A percentile compares a stretch with the other conserved stretches of the same genome.
Evolutionary conservation across 2,113 vertebrate species (phyloP).

Genomic region (Zeus faber): DNA sequence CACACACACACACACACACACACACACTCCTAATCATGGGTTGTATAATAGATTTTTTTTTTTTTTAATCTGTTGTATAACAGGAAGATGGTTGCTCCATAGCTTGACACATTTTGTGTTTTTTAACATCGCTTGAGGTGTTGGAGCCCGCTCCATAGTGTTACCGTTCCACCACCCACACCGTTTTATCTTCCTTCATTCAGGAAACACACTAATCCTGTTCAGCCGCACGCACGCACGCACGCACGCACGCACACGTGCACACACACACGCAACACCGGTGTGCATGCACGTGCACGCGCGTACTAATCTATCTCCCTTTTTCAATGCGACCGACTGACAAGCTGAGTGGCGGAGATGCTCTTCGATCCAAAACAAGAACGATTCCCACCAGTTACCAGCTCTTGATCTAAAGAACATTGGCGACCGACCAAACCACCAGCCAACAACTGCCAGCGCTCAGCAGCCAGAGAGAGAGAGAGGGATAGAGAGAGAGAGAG

Average conservation of each 20-base stretch:
- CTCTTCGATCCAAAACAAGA: conserved; percentile 16
- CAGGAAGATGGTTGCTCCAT: not conserved
- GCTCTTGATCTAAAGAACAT: conserved; percentile 4
- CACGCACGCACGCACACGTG: not conserved
- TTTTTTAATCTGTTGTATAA: conserved; percentile 6
- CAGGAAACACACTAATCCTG: conserved; percentile 48
- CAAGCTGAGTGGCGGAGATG: not conserved
- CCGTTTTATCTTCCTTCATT: conserved; percentile 41
- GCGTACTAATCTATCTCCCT: conserved; percentile 43
- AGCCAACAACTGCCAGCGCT: conserved; percentile 7
- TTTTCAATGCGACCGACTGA: conserved; percentile 22
- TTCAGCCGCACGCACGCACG: conserved; percentile 7
- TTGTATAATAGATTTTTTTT: conserved; percentile 30
- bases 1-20: conserved; percentile 1
- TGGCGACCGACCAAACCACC: not conserved
- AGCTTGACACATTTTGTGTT: not conserved
- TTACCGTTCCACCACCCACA: conserved; percentile 35
- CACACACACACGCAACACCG: too few relatives aligned
- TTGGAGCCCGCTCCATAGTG: conserved; percentile 16
- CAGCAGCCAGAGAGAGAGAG: conserved; percentile 1
- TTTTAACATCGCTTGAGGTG: conserved; percentile 35
- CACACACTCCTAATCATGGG: conserved; percentile 12
- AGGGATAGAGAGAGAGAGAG: not conserved
- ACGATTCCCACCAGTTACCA: conserved; percentile 20
- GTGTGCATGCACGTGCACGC: not conserved